Evolutionary conservation across 2,888 invertebrate genomes (phyloP), one percentile per base, ranked within the genome.

Genomic region (Ceraclea dissimilis): DNA sequence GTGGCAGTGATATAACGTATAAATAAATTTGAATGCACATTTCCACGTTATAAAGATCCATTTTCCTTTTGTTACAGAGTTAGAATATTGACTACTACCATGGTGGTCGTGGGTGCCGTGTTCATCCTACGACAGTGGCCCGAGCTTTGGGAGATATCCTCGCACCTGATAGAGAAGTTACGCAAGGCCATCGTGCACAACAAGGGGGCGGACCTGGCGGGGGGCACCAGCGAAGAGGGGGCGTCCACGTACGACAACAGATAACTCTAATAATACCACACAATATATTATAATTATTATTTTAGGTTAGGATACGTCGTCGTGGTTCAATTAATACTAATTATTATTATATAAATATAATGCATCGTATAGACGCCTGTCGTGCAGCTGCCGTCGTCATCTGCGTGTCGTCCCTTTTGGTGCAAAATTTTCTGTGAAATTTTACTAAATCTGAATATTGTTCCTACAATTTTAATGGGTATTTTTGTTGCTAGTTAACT

Each of bases 111-210:
- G 76, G 79, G 88, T 56, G 84, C 90, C 65, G 85, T 91, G 65
- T 86, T 91, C 79, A 85, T 91, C 64, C 81, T 91, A 70, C 86
- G 88, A 69, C 92, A 92, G 69, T 93, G 92, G 92, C 92, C 91
- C 54, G 92, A 92, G 71, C 86, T 92, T 64, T 81, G 85, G 69
- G 90, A 90, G 67, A 84, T 90, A 63, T 89, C 89, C 18, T 85
- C 86, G 63, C 89, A 90, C 65, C 80, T 89, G 62, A 81, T 88
- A 75, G 82, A 86, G 65, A 81, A 87, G 66, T 81, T 90, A 67
- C 88, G 88, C 72, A 86, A 88, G 74, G 88, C 86, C 66, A 75
- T 90, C 63, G 84, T 88, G 34, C 51, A 46, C 39, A 48, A 31
- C 21, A 34, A n/a, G 18, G n/a, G 11, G 20, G 43, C 10, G n/a